Evolutionary conservation across 53 echinoderm and acorn worm species (phyloP).

Genomic region (Echinometra lucunter): DNA sequence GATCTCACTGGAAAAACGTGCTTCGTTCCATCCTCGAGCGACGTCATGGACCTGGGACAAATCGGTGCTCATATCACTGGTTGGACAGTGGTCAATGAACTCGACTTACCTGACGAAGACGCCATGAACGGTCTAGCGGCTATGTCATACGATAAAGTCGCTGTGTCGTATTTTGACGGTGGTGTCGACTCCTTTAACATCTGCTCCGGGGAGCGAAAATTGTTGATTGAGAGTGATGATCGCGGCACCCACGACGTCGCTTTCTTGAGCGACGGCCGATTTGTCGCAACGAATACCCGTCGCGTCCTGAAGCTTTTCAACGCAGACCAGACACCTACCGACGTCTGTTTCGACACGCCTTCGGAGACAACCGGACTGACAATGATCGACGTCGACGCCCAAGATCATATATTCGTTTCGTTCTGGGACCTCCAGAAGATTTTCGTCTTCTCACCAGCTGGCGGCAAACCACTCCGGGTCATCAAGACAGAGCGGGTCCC

Average conservation of each 20-base stretch:
- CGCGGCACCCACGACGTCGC: constrained; percentile 66
- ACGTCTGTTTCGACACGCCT: constrained; percentile 50
- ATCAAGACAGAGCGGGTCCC: constrained; percentile 51
- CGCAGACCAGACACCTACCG: constrained; percentile 47
- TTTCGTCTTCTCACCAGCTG: constrained; percentile 39
- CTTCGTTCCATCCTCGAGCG: constrained; percentile 52
- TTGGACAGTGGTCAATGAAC: constrained; percentile 59
- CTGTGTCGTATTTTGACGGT: constrained; percentile 61
- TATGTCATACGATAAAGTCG: constrained; percentile 64
- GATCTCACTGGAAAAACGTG: constrained; percentile 57
- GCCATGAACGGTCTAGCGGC: constrained; percentile 60
- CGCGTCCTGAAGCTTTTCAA: constrained; percentile 58
- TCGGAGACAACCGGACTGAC: constrained; percentile 39
- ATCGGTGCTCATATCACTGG: constrained; percentile 67
- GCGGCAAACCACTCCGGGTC: constrained; percentile 56
- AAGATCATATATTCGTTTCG: constrained; percentile 41
- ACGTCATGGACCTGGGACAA: constrained; percentile 54
- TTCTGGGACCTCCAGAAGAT: constrained; percentile 64
- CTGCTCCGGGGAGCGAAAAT: constrained; percentile 4
- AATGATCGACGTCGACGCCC: constrained; percentile 58
- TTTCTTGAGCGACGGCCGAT: constrained; percentile 63
- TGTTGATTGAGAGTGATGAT: constrained; percentile 55
- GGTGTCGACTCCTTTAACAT: constrained; percentile 53
- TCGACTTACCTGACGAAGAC: constrained; percentile 59
- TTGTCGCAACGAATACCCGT: constrained; percentile 51